These are phyloP conservation scores for Listronotus bonariensis DNA, from an alignment of 1,140 invertebrate genomes.

Conservation along the genomic window DNA sequence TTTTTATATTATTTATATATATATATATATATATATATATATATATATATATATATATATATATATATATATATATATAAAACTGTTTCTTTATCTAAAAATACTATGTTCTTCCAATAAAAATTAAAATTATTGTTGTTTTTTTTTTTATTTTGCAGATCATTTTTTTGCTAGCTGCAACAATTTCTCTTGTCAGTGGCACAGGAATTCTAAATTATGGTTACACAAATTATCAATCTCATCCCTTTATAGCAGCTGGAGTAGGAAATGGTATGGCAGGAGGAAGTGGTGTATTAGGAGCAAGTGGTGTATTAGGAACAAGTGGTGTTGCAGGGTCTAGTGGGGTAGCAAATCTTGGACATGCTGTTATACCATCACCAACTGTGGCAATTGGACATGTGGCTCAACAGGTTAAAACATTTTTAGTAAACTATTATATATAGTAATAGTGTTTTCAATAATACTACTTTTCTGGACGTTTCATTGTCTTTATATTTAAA, in stretches of 20 bases:
- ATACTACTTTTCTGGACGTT: background rate
- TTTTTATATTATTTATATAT: too few species aligned
- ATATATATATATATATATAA: too few species aligned
- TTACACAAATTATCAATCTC: background rate
- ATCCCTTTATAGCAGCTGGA: background rate
- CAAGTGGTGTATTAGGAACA: background rate
- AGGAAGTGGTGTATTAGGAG: background rate
- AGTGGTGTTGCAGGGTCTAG: background rate
- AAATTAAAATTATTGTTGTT: too few species aligned
- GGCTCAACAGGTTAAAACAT: background rate
- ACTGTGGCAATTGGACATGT: constrained; percentile 12
- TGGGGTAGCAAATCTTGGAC: background rate
- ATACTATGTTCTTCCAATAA: too few species aligned
- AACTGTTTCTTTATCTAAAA: too few species aligned
- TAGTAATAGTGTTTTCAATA: background rate
- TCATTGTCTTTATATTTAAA: background rate
- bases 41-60: too few species aligned
- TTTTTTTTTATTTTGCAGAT: background rate
- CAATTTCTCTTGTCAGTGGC: background rate
- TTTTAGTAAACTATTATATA: background rate
- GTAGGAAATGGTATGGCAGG: background rate
- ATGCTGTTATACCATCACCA: too few species aligned
- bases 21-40: too few species aligned
- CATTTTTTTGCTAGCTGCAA: background rate
- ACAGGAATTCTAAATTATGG: background rate